Evolutionary conservation across 2,888 invertebrate species (phyloP).

Genomic region (Nephrocerus scutellatus): DNA sequence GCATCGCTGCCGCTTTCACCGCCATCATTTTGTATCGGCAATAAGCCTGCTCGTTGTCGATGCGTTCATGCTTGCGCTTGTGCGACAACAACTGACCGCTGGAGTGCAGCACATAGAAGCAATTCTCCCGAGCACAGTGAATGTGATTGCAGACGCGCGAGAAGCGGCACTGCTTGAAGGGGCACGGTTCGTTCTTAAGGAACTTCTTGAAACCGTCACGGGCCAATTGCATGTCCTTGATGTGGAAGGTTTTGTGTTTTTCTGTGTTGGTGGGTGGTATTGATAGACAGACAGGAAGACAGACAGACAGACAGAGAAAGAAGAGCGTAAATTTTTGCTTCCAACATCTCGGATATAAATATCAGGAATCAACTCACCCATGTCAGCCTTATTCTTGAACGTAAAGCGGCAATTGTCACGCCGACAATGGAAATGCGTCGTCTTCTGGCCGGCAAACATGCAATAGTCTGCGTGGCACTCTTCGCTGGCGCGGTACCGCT

Average conservation of each 20-base stretch:
- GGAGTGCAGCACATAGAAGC: slow-evolving; percentile 89
- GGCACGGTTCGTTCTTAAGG: slow-evolving; percentile 89
- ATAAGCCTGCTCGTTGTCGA: slow-evolving; percentile 64
- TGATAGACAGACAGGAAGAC: background rate
- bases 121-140: slow-evolving; percentile 88
- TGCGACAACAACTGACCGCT: slow-evolving; percentile 91
- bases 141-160: slow-evolving; percentile 91
- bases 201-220: slow-evolving; percentile 95
- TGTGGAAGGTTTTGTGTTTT: slow-evolving; percentile 94
- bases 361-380: slow-evolving; percentile 80
- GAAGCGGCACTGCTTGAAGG: slow-evolving; percentile 81
- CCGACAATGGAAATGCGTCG: slow-evolving; percentile 93
- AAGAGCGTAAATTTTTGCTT: background rate
- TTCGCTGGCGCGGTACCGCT: slow-evolving; percentile 87
- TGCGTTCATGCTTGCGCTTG: slow-evolving; percentile 89
- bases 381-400: slow-evolving; percentile 96
- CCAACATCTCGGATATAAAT: too few relatives aligned
- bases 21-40: slow-evolving; percentile 27
- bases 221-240: slow-evolving; percentile 87
- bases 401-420: slow-evolving; percentile 83
- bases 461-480: slow-evolving; percentile 84
- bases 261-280: too few relatives aligned
- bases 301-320: too few relatives aligned
- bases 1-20: slow-evolving; percentile 16
- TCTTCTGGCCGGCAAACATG: slow-evolving; percentile 82